phyloP scores from a whole-genome alignment of 2,797 vertebrate genomes.

The Vespertilio murinus region DNA sequence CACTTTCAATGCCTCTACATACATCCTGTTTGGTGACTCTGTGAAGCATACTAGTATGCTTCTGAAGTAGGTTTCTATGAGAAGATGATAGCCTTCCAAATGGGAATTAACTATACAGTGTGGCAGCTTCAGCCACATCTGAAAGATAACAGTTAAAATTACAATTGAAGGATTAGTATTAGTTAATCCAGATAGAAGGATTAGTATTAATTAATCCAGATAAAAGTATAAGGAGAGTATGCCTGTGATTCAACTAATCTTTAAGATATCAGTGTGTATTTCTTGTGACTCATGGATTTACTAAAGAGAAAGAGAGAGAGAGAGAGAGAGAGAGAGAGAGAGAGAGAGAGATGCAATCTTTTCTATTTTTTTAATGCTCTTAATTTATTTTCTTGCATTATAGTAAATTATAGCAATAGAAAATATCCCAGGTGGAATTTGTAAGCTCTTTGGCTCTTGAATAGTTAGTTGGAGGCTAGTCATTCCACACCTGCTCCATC shows the following conservation, averaged over 20 bases:
- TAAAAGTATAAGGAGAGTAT: background rate
- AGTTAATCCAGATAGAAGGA: background rate
- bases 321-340: background rate
- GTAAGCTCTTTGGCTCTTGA: background rate
- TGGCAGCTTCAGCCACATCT: background rate
- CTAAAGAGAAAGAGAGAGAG: background rate
- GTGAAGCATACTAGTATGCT: background rate
- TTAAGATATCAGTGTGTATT: background rate
- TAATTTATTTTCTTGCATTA: background rate
- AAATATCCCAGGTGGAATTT: background rate
- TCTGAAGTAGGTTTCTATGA: background rate
- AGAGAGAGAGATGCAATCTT: rapidly evolving
- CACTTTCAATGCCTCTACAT: background rate
- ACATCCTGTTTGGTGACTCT: background rate
- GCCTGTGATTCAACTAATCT: constrained; percentile 14
- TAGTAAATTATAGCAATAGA: background rate
- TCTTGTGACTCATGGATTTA: too few species aligned
- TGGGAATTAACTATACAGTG: background rate
- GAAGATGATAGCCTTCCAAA: background rate
- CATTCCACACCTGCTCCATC: background rate
- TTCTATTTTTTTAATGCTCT: background rate
- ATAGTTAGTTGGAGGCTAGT: background rate
- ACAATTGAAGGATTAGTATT: background rate
- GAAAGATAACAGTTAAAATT: background rate
- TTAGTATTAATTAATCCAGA: background rate